phyloP scores from a whole-genome alignment of 2,113 vertebrate species.

The Bathybates hornii region DNA sequence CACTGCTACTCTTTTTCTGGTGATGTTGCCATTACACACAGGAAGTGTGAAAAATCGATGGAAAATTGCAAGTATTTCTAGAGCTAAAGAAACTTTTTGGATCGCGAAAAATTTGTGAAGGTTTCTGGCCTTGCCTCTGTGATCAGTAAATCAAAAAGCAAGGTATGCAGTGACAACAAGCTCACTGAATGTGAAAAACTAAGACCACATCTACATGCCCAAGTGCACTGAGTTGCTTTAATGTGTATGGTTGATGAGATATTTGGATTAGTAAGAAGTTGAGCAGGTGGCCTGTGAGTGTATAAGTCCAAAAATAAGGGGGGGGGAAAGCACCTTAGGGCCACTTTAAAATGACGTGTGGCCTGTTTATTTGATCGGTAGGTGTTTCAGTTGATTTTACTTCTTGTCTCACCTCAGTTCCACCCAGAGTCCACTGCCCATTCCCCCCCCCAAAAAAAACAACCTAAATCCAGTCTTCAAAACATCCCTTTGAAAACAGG shows the following conservation, averaged over 20 bases:
- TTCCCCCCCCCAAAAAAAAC: neutral
- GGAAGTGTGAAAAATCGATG: neutral
- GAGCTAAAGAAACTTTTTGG: neutral
- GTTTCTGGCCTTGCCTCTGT: neutral
- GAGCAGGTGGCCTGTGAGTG: neutral
- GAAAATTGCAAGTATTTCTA: neutral
- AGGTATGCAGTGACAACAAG: neutral
- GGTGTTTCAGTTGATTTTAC: neutral
- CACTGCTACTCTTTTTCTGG: neutral
- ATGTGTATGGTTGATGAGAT: neutral
- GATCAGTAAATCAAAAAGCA: neutral
- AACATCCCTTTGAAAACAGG: neutral
- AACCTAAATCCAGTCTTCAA: neutral
- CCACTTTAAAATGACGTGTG: neutral
- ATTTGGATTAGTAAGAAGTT: neutral
- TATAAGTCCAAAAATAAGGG: neutral
- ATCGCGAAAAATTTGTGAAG: rapidly evolving
- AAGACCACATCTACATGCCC: neutral
- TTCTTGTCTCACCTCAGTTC: neutral
- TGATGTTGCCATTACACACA: neutral
- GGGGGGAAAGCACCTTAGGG: neutral
- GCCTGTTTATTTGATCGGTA: neutral
- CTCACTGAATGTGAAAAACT: neutral
- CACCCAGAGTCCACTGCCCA: neutral
- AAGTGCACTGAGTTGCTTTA: neutral